Conservation (phyloP, 2,113 vertebrate genomes). For the Chloroceryle aenea region DNA sequence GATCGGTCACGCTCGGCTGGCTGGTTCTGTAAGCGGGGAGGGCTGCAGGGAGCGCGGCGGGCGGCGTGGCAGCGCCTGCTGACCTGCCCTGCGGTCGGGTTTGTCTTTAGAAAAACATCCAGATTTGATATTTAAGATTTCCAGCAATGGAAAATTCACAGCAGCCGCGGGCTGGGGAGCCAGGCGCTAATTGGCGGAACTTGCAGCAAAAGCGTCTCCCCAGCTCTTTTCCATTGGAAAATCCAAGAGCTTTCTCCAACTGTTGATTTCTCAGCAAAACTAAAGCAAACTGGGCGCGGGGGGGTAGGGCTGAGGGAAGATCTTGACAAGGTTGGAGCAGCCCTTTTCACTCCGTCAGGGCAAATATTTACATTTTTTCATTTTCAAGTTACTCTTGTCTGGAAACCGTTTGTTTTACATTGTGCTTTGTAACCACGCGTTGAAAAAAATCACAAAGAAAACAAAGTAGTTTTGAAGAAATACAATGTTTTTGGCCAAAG, state of each 20-base stretch:
- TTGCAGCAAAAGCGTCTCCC: neutral
- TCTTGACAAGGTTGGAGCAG: conserved; percentile 23
- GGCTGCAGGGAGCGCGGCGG: neutral
- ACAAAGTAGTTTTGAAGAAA: conserved; percentile 49
- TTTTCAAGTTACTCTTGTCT: conserved; percentile 31
- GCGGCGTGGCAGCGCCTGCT: neutral
- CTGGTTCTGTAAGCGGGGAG: accelerated
- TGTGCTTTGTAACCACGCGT: neutral
- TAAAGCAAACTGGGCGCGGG: conserved; percentile 17
- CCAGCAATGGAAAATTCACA: conserved; percentile 50
- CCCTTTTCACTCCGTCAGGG: neutral
- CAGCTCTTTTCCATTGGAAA: conserved; percentile 62
- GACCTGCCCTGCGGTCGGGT: accelerated
- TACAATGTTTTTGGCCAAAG: neutral
- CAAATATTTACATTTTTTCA: conserved; percentile 62
- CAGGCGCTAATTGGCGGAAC: conserved; percentile 43
- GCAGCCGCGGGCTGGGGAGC: neutral
- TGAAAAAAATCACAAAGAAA: neutral
- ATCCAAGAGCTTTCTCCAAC: conserved; percentile 36
- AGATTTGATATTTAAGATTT: conserved; percentile 17
- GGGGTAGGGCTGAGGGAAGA: neutral
- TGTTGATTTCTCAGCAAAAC: conserved; percentile 47
- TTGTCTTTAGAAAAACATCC: neutral
- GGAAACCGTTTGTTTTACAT: conserved; percentile 22
- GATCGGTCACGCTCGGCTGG: accelerated